phyloP scores from a whole-genome alignment of 2,113 vertebrate species.

The Capreolus pygargus region DNA sequence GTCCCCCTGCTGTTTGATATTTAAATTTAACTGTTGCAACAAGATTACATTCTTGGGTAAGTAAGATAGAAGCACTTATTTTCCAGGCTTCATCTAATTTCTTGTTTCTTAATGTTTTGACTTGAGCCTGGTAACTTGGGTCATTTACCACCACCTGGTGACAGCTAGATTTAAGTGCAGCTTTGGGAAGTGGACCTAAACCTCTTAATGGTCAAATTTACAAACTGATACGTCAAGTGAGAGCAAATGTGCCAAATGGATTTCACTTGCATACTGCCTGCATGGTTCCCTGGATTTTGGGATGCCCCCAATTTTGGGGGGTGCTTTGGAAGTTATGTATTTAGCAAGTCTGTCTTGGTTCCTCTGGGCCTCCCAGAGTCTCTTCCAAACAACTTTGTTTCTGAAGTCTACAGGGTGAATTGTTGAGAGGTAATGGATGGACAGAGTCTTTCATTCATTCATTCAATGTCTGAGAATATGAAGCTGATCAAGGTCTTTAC shows the following conservation, averaged over 20 bases:
- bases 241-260: neutral
- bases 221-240: neutral
- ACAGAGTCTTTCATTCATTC: neutral
- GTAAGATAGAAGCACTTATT: neutral
- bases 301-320: neutral
- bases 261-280: neutral
- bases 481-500: neutral
- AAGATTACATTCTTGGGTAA: neutral
- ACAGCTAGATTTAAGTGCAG: neutral
- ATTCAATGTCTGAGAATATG: neutral
- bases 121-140: neutral
- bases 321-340: neutral
- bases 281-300: neutral
- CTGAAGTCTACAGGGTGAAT: neutral
- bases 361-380: neutral
- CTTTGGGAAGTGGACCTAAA: neutral
- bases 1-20: neutral
- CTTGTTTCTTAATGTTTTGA: neutral
- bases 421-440: neutral
- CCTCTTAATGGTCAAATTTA: neutral
- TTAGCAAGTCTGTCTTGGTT: neutral
- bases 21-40: neutral
- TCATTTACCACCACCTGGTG: conserved; percentile 21
- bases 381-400: neutral
- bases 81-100: neutral